Base-by-base conservation (phyloP, 2,113 vertebrate species). In the Mesembrinibis cayennensis region DNA sequence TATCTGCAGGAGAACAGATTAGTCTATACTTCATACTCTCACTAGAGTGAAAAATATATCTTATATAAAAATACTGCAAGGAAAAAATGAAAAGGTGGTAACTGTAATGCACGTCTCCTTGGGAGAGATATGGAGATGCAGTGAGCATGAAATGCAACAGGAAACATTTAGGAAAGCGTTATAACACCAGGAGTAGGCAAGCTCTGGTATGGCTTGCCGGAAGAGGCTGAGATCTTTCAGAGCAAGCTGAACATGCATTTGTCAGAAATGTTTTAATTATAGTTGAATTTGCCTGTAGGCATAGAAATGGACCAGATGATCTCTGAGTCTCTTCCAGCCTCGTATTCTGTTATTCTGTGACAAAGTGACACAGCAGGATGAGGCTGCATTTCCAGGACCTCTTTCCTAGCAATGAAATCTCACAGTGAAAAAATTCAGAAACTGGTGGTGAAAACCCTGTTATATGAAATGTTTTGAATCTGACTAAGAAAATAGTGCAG, bases 261-360 rank as follows among this genome's bases (percentile, higher is more conserved):
- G 63, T 78, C 76, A 92, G 59, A 84, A 77, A 87, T 63, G 47
- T 89, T 87, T 92, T 89, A 94, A 94, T 91, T 95, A 81, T 6
- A 55, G 13, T 23, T 74, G 50, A 66, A 74, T 82, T 74, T 82
- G 83, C 81, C 59, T 78, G 65, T 40, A 91, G 93, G 89, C 93
- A 86, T n/a, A 63, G 67, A 89, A 79, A 55, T 59, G 72, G 40
- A 44, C 58, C 0, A 0, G 32, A 55, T 79, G 32, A 91, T 84
- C 55, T 93, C 47, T 18, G 16, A 72, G 53, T 83, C 55, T 92
- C 42, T 78, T 94, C 32, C 65, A 91, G 65, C 65, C n/a, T 78
- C 71, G 29, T 52, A 9, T 71, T 78, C 50, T 55, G 1, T 81
- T 94, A n/a, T 47, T 74, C 47, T 67, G 10, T 71, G 61, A 69